Base-by-base conservation (phyloP, 2,888 invertebrate genomes). In the Eristalis tenax region DNA sequence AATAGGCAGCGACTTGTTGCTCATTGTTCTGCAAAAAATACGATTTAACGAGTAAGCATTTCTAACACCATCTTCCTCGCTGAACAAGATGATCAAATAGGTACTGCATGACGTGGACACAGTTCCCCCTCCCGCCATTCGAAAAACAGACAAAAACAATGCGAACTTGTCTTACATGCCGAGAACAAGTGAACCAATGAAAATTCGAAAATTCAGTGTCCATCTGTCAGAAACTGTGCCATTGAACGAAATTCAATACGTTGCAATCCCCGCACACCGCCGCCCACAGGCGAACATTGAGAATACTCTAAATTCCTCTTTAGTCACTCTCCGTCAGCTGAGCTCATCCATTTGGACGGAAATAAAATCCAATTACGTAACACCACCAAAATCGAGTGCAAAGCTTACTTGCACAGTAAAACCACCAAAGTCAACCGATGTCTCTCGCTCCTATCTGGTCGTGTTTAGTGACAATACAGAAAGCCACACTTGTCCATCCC, bases 281-380 rank as follows among this genome's bases (percentile, higher is more conserved):
- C 26, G 23, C 26, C 26, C 59, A 59, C 13, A 26, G 6, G 3
- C 15, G n/a, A 43, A 28, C 26, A 50, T 50, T 32, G 18, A 28
- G 28, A 69, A 28, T 56, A 56, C 28, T 13, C 40, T 15, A 43
- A 43, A 66, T 66, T 66, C 65, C 40, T 18, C 18, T 56, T 56
- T 35, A 32, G 35, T 11, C 32, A 32, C 13, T 57, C 32, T 50
- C 18, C 22, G 18, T n/a, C 18, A 50, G 50, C 69, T 22, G 59
- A 69, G 5, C 57, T 35, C 32, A 56, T 68, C 68, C 32, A 56
- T 28, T 68, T 78, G 70, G 71, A 43, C 23, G 59, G 71, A 79
- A 79, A 79, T 73, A 73, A 59, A 79, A 59, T 50, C 59, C 65
- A 66, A 73, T 79, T 79, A 73, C 79, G 65, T 66, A 79, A 79